Evolutionary conservation across 92 coral and sea anemone species (phyloP), one percentile per base, ranked within the genome.

Genomic region (Scolanthus callimorphus): DNA sequence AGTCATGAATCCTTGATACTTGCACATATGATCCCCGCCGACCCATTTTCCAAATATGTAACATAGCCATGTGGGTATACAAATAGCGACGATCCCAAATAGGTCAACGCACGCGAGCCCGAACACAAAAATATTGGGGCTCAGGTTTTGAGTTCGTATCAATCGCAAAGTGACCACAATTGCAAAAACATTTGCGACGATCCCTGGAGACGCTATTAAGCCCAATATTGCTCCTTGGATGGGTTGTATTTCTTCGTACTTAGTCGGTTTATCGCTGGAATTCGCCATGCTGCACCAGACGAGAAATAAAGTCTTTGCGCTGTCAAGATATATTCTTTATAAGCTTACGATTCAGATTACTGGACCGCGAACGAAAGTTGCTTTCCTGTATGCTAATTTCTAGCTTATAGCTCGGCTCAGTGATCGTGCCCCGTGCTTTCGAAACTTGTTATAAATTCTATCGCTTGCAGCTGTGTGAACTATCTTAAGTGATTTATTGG

Each of bases 1-100:
- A 4, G 82, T 73, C 63, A 79, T 77, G 27, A 79, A 79, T 2
- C 91, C 91, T 67, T 84, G 91, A 28, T 67, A 84, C 27, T 84
- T 71, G 55, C 91, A 84, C 59, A 84, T 51, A 38, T 58, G n/a
- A 2, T 73, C 45, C 17, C 91, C 91, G 13, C 91, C 91, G 25
- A 63, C 60, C 91, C 91, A 79, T 28, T 62, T 39, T 4, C 75
- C 75, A 3, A 45, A 73, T 9, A 71, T 51, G 27, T 79, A 73
- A 34, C 80, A 84, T 39, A 84, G 4, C 91, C 91, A 84, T 2
- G 91, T 78, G 3, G 91, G 91, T 0, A 51, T 25, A 1, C 82
- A 84, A 3, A 74, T 30, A 12, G 63, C 15, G 4, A 57, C 31
- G 9, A 84, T 54, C 19, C 81, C 79, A 29, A 73, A 53, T 1